Conservation (phyloP, 2,888 invertebrate genomes). For the Habrosyne pyritoides region DNA sequence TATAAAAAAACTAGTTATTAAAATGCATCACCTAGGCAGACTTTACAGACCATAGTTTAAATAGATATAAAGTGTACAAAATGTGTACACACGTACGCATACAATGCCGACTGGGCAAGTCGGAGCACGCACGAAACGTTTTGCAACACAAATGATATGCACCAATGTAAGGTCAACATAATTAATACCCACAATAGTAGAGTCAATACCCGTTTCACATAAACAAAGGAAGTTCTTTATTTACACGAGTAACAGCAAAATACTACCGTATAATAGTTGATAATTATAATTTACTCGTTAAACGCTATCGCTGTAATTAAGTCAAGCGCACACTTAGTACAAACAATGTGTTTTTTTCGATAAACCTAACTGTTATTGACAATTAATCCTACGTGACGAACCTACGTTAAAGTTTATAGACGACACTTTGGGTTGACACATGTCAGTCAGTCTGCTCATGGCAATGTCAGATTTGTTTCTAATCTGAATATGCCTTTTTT, state of each 20-base stretch:
- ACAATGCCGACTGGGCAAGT: constrained; percentile 23
- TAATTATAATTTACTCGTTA: constrained; percentile 3
- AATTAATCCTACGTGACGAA: too few species aligned
- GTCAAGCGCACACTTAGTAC: not conserved
- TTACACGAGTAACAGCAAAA: not conserved
- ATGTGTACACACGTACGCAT: not conserved
- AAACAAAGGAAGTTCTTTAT: constrained; percentile 31
- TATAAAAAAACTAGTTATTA: not conserved
- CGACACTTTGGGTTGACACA: too few species aligned
- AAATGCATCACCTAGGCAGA: not conserved
- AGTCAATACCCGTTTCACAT: constrained; percentile 25
- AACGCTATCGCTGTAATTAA: not conserved
- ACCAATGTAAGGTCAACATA: constrained; percentile 29
- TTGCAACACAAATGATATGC: constrained; percentile 27
- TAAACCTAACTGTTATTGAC: not conserved
- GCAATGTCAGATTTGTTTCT: too few species aligned
- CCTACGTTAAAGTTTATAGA: too few species aligned
- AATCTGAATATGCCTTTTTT: too few species aligned
- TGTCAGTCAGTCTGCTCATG: too few species aligned
- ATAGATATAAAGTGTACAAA: not conserved
- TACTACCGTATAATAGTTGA: not conserved
- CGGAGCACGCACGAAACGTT: constrained; percentile 34
- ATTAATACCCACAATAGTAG: constrained; percentile 22
- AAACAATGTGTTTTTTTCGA: not conserved
- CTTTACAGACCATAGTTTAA: not conserved